Evolutionary conservation across 2,113 vertebrate genomes (phyloP), one percentile per base, ranked within the genome.

Genomic region (Tretioscincus oriximinensis): DNA sequence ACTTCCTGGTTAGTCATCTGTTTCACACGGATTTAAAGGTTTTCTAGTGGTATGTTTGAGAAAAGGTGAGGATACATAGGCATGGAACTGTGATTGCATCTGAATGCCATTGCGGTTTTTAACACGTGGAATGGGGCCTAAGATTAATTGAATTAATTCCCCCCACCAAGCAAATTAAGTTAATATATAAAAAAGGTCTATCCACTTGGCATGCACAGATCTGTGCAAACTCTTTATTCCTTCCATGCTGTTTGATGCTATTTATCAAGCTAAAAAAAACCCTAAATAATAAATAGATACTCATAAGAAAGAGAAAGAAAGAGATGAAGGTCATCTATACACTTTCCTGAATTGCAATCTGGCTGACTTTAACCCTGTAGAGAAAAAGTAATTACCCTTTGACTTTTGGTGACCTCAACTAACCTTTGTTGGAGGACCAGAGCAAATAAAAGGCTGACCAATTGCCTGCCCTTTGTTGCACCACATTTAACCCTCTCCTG

Each of bases 331-430:
- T 94, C 90, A 18, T 91, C 93, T 87, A 90, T 90, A 93, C 90
- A 92, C 93, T 95, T 96, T 94, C 95, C 92, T 92, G 95, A 94
- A 92, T 93, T 93, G 93, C 95, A 95, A 95, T 95, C 92, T 95
- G 93, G 93, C 94, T 95, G 94, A 96, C 96, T 96, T 96, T 95
- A 96, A 96, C 95, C 96, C 92, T 92, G 94, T 85, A 90, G 95
- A 96, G 94, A 94, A 96, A 97, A 98, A 97, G 96, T 97, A 97
- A 98, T 98, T 98, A 97, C 95, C 96, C 96, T 97, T 95, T 96
- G 96, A 92, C 96, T 95, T 92, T 90, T 94, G 87, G 49, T 95
- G 95, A 95, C 95, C 95, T 90, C 92, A 87, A 88, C 88, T 95
- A 96, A 96, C 96, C 97, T 96, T 95, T 94, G 92, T 69, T 93